phyloP scores from a whole-genome alignment of 2,888 invertebrate species.

The Camptogramma bilineatum region DNA sequence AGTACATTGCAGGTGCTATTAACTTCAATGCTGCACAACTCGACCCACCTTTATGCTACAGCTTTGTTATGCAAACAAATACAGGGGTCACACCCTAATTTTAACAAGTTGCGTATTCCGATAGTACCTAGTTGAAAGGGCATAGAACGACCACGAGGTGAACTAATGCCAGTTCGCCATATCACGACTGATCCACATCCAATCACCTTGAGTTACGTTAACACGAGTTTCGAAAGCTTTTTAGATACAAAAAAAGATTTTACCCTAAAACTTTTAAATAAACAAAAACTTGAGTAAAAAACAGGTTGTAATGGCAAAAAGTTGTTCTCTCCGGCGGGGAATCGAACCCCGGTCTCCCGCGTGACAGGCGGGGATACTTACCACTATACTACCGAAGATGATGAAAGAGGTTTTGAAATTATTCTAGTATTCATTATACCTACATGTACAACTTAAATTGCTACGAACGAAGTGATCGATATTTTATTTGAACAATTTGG shows the following conservation, averaged over 20 bases:
- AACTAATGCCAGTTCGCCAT: constrained; percentile 38
- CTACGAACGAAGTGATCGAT: neutral
- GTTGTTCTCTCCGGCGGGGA: constrained; percentile 80
- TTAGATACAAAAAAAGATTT: neutral
- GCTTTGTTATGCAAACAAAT: constrained; percentile 29
- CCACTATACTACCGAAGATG: constrained; percentile 85
- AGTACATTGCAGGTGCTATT: neutral
- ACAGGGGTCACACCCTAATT: constrained; percentile 28
- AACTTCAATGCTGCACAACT: neutral
- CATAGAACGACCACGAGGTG: constrained; percentile 31
- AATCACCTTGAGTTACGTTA: constrained; percentile 29
- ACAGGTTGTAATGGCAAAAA: constrained; percentile 38
- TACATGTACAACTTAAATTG: too few relatives aligned
- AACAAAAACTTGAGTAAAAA: neutral
- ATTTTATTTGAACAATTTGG: too few relatives aligned
- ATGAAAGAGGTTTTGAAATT: neutral
- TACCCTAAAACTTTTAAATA: neutral
- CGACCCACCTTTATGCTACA: constrained; percentile 6
- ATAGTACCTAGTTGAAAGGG: constrained; percentile 29
- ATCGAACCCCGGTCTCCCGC: constrained; percentile 87
- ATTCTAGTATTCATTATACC: neutral
- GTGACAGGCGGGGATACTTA: constrained; percentile 86
- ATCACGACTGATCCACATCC: constrained; percentile 45
- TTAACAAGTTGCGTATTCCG: constrained; percentile 32
- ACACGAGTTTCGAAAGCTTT: constrained; percentile 20